phyloP scores from a whole-genome alignment of 64 coral and sea anemone species.

The Montipora efflorescens region DNA sequence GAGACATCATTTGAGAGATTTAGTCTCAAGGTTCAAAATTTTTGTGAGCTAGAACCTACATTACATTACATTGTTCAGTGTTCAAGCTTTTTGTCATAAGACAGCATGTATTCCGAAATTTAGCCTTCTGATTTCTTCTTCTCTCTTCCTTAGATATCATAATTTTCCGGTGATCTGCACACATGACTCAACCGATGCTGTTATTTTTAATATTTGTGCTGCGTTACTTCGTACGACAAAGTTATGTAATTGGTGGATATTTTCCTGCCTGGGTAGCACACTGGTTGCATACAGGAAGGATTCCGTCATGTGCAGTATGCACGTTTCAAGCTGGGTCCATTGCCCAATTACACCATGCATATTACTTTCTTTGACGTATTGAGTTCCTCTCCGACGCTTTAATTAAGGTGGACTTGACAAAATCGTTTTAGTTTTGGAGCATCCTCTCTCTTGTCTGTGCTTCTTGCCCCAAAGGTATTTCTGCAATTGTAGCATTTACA shows the following conservation, averaged over 20 bases:
- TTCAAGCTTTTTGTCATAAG: background rate
- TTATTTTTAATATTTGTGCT: background rate
- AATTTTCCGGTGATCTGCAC: background rate
- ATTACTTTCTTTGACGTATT: background rate
- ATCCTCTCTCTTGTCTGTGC: too few species aligned
- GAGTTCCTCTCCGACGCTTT: background rate
- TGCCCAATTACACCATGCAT: background rate
- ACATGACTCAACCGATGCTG: background rate
- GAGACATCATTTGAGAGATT: too few species aligned
- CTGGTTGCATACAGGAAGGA: background rate
- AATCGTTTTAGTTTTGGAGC: too few species aligned
- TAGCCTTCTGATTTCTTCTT: background rate
- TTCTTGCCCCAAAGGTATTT: background rate
- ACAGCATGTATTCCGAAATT: background rate
- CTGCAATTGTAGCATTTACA: constrained; percentile 13
- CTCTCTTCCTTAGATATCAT: background rate
- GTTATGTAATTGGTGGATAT: constrained; percentile 3
- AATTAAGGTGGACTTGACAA: too few species aligned
- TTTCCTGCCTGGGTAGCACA: background rate
- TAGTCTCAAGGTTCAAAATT: too few species aligned
- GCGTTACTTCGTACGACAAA: background rate
- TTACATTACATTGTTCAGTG: too few species aligned
- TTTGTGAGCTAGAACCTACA: too few species aligned
- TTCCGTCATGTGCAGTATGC: constrained; percentile 19
- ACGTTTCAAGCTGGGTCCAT: constrained; percentile 28